phyloP scores from a whole-genome alignment of 2,113 vertebrate species.

The Spermophilus dauricus region DNA sequence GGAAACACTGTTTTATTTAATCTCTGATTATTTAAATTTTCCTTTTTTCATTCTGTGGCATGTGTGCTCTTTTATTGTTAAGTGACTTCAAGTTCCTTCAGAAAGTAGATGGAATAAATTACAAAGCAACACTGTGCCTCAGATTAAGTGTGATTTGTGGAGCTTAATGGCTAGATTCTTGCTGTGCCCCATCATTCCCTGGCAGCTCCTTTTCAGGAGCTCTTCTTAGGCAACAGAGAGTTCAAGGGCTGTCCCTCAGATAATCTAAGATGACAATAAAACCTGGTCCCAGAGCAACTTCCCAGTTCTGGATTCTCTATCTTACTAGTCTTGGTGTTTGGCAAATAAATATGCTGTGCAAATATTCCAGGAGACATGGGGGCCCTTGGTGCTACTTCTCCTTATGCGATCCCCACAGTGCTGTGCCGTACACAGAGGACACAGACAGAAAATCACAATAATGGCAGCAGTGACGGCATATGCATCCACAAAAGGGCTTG shows the following conservation, averaged over 20 bases:
- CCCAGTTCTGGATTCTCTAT: neutral
- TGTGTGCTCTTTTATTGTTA: neutral
- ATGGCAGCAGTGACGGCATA: accelerated
- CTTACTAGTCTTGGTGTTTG: neutral
- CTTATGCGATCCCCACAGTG: neutral
- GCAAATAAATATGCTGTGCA: too few relatives aligned
- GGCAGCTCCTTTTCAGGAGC: neutral
- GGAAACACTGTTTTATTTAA: conserved; percentile 33
- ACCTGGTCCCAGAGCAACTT: neutral
- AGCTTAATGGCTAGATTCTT: neutral
- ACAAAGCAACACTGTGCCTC: neutral
- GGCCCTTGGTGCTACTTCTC: neutral
- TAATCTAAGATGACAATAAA: accelerated
- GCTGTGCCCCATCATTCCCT: neutral
- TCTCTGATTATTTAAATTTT: conserved; percentile 61
- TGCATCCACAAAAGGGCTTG: neutral
- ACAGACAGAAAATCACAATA: neutral
- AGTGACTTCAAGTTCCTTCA: conserved; percentile 52
- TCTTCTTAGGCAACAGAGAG: neutral
- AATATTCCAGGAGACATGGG: neutral
- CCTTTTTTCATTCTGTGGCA: conserved; percentile 53
- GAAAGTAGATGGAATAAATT: conserved; percentile 27
- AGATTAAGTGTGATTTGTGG: neutral
- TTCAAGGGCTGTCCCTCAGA: neutral
- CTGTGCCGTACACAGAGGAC: neutral